These are phyloP conservation scores for Agrotis exclamationis DNA, from an alignment of 2,888 invertebrate species.

Conservation along the genomic window DNA sequence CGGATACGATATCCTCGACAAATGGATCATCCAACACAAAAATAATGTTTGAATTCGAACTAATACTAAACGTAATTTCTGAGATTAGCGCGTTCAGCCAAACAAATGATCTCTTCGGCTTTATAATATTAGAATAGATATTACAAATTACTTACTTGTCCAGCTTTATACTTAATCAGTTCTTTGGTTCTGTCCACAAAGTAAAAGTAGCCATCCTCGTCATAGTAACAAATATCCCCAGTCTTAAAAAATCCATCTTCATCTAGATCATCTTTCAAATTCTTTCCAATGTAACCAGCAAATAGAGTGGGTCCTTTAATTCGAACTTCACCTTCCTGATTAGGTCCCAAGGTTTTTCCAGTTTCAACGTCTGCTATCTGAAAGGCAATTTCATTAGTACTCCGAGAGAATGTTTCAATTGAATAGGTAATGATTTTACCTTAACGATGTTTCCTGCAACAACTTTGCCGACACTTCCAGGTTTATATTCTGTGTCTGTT, in stretches of 20 bases:
- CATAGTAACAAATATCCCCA: slow-evolving; percentile 83
- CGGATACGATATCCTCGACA: no score
- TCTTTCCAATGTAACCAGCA: slow-evolving; percentile 78
- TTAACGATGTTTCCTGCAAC: slow-evolving; percentile 56
- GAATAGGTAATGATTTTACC: slow-evolving; percentile 49
- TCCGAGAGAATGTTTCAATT: slow-evolving; percentile 23
- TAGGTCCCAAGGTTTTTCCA: slow-evolving; percentile 75
- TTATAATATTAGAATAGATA: no score
- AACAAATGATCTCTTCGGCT: no score
- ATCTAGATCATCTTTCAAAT: slow-evolving; percentile 73
- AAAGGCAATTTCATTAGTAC: slow-evolving; percentile 52
- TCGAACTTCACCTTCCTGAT: slow-evolving; percentile 79
- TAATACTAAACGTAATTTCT: no score
- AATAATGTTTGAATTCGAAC: no score
- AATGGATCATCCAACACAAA: no score
- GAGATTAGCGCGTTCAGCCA: no score
- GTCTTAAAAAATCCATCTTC: slow-evolving; percentile 82
- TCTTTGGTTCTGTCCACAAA: slow-evolving; percentile 83
- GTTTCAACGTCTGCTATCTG: slow-evolving; percentile 80
- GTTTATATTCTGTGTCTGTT: slow-evolving; percentile 62
- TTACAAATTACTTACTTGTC: slow-evolving; percentile 72
- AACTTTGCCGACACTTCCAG: slow-evolving; percentile 80
- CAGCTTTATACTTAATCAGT: slow-evolving; percentile 83
- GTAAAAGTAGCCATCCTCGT: slow-evolving; percentile 80
- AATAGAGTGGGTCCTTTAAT: slow-evolving; percentile 79